These are phyloP conservation scores for Rhopalosiphum maidis DNA, from an alignment of 1,140 invertebrate species.

Conservation along the genomic window DNA sequence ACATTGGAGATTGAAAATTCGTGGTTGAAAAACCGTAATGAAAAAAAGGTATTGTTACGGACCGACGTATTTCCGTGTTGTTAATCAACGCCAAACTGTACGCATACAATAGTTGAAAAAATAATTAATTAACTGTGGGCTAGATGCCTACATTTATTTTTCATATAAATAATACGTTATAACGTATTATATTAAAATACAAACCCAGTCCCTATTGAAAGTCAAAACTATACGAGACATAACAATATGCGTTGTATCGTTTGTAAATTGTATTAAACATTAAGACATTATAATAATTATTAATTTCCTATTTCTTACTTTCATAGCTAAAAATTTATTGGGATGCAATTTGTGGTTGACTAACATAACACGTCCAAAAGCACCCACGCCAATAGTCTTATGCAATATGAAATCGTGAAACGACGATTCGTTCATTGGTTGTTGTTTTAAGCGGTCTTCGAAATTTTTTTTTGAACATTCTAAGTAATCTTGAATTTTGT, in stretches of 20 bases:
- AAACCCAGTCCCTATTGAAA: neutral
- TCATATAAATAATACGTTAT: neutral
- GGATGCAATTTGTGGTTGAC: slow-evolving; percentile 27
- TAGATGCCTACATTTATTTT: too few species aligned
- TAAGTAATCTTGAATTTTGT: neutral
- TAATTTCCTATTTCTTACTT: slow-evolving; percentile 72
- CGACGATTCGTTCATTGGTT: neutral
- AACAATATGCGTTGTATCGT: neutral
- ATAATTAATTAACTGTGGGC: neutral
- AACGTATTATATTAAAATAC: neutral
- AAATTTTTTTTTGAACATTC: neutral
- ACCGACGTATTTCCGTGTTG: too few species aligned
- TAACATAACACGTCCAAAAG: slow-evolving; percentile 47
- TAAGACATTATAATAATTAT: neutral
- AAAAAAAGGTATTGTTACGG: too few species aligned
- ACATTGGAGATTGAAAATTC: too few species aligned
- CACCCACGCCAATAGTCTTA: slow-evolving; percentile 53
- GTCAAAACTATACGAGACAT: neutral
- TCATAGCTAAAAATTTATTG: slow-evolving; percentile 69
- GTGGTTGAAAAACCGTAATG: too few species aligned
- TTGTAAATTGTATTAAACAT: neutral
- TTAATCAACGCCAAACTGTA: too few species aligned
- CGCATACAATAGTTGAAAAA: too few species aligned
- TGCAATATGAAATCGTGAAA: slow-evolving; percentile 35
- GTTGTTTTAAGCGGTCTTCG: neutral